phyloP scores from a whole-genome alignment of 2,888 invertebrate genomes.

The Polia nebulosa region DNA sequence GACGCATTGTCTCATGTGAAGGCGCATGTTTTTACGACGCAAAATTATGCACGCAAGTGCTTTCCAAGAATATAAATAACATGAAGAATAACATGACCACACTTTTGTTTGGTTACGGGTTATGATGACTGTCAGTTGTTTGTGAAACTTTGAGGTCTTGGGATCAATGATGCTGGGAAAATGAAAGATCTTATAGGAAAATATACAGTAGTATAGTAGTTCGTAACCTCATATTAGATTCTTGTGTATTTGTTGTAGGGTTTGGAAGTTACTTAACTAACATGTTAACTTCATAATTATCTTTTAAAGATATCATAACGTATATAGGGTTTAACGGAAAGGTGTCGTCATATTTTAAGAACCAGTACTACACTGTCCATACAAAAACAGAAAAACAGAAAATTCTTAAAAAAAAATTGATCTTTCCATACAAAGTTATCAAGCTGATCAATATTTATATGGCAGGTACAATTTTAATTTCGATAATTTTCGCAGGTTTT shows the following conservation, averaged over 20 bases:
- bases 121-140: slow-evolving; percentile 8
- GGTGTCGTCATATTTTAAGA: no score
- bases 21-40: slow-evolving; percentile 25
- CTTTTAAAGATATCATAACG: neutral
- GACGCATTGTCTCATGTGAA: slow-evolving; percentile 43
- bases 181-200: neutral
- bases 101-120: slow-evolving; percentile 4
- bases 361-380: no score
- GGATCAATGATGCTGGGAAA: neutral
- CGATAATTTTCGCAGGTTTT: no score
- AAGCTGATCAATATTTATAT: no score
- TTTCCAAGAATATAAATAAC: neutral
- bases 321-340: no score
- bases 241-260: neutral
- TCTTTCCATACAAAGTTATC: no score
- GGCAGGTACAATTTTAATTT: no score
- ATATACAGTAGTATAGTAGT: neutral
- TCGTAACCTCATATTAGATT: no score
- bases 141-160: neutral
- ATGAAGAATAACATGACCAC: neutral
- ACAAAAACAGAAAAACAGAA: no score
- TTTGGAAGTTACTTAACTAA: neutral
- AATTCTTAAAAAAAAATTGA: no score
- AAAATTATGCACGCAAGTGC: slow-evolving; percentile 20
- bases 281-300: neutral